Base-by-base conservation (phyloP, 92 coral and sea anemone species). In the Micromussa lordhowensis region DNA sequence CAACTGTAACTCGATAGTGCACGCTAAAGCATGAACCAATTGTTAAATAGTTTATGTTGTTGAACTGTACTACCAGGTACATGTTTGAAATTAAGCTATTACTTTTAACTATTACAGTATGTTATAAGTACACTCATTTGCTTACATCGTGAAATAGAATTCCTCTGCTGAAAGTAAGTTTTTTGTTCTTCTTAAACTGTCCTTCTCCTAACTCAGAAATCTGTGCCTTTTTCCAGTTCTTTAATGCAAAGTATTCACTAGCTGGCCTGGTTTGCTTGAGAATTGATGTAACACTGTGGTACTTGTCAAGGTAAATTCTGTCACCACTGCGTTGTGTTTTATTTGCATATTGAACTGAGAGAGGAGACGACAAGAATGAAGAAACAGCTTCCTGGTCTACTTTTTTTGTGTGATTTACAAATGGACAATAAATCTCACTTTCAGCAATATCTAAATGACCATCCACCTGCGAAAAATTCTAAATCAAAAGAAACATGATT, bases 261-360 rank as follows among this genome's bases (percentile, higher is more conserved):
- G 93, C 79, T 68, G 99, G 96, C 48, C 93, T 93, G 21, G 99
- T 97, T 68, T 92, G 90, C 34, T 89, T 84, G 63, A 97, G 82
- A 16, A 97, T 91, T 48, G 99, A 92, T 70, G 99, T 95, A 30
- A 95, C 98, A 86, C 97, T 95, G 26, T 92, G 92, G 22, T 48
- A 90, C 57, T 86, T 85, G 51, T 87, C 91, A 19, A 85, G 84
- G 80, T 97, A 97, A 7, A 96, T 53, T 64, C 97, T 94, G 75
- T 77, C 75, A 4, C 94, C 92, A 75, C 55, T 54, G n/a, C 18
- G 58, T 3, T 31, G 55, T 22, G 3, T 77, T 77, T 40, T 44
- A 32, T 35, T 86, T 31, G 59, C 22, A 64, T 29, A 77, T 6
- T 77, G 66, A 31, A 74, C 28, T 13, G 90, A 79, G n/a, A 94